phyloP scores from a whole-genome alignment of 2,888 invertebrate species.

The Himalopsyche japonica region DNA sequence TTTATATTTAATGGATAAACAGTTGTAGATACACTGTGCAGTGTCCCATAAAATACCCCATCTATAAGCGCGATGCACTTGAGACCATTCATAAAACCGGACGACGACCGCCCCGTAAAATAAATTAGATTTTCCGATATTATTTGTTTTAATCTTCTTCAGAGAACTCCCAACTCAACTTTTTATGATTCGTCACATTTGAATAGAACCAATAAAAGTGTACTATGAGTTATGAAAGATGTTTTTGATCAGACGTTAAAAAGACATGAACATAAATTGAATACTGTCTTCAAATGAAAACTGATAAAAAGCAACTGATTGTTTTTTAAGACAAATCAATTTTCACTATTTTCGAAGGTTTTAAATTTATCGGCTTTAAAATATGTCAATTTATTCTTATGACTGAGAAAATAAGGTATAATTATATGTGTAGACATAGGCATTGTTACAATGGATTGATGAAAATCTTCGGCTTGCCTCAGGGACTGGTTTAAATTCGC shows the following conservation, averaged over 20 bases:
- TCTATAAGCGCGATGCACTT: slow-evolving; percentile 34
- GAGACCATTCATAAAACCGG: slow-evolving; percentile 32
- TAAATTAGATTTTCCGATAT: slow-evolving; percentile 31
- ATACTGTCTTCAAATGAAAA: not conserved
- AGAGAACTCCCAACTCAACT: not conserved
- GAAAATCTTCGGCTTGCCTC: too few species aligned
- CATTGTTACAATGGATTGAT: too few species aligned
- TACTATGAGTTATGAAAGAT: not conserved
- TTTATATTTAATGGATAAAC: not conserved
- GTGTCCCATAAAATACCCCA: slow-evolving; percentile 29
- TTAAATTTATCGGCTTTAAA: too few species aligned
- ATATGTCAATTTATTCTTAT: too few species aligned
- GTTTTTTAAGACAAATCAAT: too few species aligned
- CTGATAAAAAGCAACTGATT: too few species aligned
- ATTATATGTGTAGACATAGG: too few species aligned
- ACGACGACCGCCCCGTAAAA: slow-evolving; percentile 14
- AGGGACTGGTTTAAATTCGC: too few species aligned
- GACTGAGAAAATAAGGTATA: too few species aligned
- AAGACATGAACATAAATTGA: not conserved
- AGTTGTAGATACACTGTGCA: not conserved
- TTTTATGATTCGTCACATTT: not conserved
- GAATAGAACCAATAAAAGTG: not conserved
- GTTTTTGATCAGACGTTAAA: not conserved
- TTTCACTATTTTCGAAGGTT: too few species aligned
- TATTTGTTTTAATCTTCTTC: not conserved